Percentiles rank a stretch among this genome's conserved stretches.
Conservation (phyloP, 1,140 invertebrate genomes). For the Palaemon carinicauda region DNA sequence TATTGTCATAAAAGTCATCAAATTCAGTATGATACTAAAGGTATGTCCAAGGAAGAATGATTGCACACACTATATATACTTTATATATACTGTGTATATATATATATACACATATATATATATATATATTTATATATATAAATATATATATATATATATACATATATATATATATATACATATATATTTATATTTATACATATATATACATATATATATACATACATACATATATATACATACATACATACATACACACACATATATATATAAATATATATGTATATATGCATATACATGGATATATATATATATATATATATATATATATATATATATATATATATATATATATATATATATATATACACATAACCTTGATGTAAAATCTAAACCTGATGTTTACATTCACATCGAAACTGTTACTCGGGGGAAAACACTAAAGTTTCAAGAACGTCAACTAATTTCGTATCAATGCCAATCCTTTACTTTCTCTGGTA, state of each 20-base stretch:
- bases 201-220: conserved; percentile 13
- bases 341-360: conserved; percentile 25
- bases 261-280: background rate
- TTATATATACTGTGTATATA: no score
- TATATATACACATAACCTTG: background rate
- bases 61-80: no score
- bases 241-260: background rate
- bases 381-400: no score
- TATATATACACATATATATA: background rate
- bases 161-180: conserved; percentile 4
- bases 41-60: no score
- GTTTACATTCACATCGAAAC: no score
- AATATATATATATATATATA: conserved; percentile 13
- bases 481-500: no score
- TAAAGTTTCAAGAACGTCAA: no score
- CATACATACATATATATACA: conserved; percentile 8
- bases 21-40: no score
- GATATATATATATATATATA: background rate
- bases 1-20: no score
- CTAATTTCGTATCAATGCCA: no score
- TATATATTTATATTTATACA: background rate
- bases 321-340: conserved; percentile 28
- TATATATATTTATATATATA: background rate
- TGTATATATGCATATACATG: background rate
- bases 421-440: no score